Percentiles rank a stretch among this genome's conserved stretches.
These are phyloP conservation scores for Luffia ferchaultella DNA, from an alignment of 2,888 invertebrate genomes.

Conservation along the genomic window DNA sequence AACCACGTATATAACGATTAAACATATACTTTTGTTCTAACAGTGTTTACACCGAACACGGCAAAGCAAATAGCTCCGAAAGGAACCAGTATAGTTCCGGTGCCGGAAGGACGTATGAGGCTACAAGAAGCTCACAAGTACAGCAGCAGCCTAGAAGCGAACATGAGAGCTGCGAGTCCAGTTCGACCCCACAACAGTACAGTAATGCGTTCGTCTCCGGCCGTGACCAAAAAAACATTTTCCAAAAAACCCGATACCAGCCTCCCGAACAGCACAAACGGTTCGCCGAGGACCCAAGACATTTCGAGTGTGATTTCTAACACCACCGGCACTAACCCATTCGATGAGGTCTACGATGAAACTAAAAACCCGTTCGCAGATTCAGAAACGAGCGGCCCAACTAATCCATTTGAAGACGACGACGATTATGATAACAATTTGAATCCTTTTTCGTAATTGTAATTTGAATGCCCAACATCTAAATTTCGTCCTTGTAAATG, in stretches of 20 bases:
- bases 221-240: neutral
- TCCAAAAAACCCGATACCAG: constrained; percentile 25
- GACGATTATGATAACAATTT: constrained; percentile 78
- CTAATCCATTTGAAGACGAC: constrained; percentile 65
- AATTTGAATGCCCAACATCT: too few species aligned
- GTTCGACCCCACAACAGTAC: neutral
- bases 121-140: constrained; percentile 59
- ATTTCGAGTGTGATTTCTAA: constrained; percentile 30
- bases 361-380: constrained; percentile 72
- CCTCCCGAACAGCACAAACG: constrained; percentile 66
- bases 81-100: constrained; percentile 50
- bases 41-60: constrained; percentile 42
- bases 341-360: constrained; percentile 62
- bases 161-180: constrained; percentile 38
- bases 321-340: constrained; percentile 37
- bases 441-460: constrained; percentile 71
- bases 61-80: constrained; percentile 36
- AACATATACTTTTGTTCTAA: too few species aligned
- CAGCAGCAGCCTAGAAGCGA: constrained; percentile 70
- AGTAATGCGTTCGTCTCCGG: constrained; percentile 2
- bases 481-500: too few species aligned
- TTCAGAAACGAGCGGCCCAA: constrained; percentile 56
- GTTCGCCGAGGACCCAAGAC: constrained; percentile 26
- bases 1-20: too few species aligned
- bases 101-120: constrained; percentile 67